phyloP scores from a whole-genome alignment of 2,113 vertebrate species.

The Elanus axillaris region DNA sequence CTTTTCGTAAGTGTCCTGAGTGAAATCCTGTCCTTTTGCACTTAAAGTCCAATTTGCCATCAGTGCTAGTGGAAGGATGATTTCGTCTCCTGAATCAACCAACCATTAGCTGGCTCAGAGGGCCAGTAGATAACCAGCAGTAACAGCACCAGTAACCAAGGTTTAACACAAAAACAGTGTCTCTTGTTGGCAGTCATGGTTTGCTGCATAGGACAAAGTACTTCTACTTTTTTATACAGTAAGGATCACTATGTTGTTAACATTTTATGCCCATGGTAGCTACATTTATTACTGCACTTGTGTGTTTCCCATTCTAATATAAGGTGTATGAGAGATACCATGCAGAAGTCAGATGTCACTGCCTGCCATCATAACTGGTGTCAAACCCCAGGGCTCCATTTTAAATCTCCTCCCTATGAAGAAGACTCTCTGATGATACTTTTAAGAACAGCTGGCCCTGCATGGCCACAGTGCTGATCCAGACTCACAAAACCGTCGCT shows the following conservation, averaged over 20 bases:
- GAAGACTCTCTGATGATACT: background rate
- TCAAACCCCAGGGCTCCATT: background rate
- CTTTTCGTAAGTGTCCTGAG: background rate
- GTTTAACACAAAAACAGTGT: background rate
- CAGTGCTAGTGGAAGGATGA: rapidly evolving
- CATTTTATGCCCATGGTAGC: background rate
- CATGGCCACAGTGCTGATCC: background rate
- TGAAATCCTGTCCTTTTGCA: background rate
- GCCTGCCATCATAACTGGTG: background rate
- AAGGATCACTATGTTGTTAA: background rate
- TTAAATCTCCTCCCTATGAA: background rate
- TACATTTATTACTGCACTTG: background rate
- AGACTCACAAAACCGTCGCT: background rate
- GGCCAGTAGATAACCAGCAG: rapidly evolving
- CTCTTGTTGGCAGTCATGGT: no score
- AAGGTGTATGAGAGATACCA: background rate
- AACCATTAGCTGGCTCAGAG: background rate
- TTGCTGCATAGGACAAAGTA: background rate
- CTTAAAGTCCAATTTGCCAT: background rate
- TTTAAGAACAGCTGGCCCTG: background rate
- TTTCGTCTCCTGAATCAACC: background rate
- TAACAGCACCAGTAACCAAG: background rate
- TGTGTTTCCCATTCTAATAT: background rate
- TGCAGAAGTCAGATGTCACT: background rate
- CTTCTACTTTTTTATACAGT: background rate